A percentile compares a stretch with the other conserved stretches of the same genome.
Evolutionary conservation across 2,113 vertebrate species (phyloP).

Genomic region (Cyanoderma ruficeps): DNA sequence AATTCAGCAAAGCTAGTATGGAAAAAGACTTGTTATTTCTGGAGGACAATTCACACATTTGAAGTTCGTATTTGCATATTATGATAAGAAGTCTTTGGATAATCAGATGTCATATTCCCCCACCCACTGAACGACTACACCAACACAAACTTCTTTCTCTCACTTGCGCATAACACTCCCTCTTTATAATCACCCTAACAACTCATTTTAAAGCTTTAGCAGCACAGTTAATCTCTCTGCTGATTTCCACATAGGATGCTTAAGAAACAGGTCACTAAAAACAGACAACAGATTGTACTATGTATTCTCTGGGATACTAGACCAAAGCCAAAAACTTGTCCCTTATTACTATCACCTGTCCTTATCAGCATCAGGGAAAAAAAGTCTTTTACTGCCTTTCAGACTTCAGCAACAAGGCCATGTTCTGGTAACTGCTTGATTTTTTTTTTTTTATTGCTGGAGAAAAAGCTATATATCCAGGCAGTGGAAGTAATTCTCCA

Average conservation of each 20-base stretch:
- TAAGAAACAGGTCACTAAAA: not conserved
- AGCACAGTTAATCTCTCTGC: not conserved
- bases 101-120: not conserved
- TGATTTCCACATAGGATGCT: not conserved
- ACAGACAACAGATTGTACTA: not conserved
- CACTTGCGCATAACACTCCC: not conserved
- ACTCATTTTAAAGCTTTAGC: not conserved
- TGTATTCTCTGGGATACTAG: not conserved
- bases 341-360: not conserved
- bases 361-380: not conserved
- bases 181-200: not conserved
- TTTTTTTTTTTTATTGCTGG: not conserved
- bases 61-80: not conserved
- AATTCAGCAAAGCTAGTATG: not conserved
- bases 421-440: not conserved
- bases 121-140: not conserved
- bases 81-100: not conserved
- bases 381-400: not conserved
- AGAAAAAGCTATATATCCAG: not conserved
- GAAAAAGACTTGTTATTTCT: not conserved
- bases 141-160: not conserved
- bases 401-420: not conserved
- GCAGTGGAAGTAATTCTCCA: not conserved
- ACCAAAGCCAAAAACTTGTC: not conserved
- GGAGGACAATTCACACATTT: not conserved